Percentiles rank a stretch among this genome's conserved stretches.
Conservation (phyloP, 2,113 vertebrate genomes). For the Narcine bancroftii region DNA sequence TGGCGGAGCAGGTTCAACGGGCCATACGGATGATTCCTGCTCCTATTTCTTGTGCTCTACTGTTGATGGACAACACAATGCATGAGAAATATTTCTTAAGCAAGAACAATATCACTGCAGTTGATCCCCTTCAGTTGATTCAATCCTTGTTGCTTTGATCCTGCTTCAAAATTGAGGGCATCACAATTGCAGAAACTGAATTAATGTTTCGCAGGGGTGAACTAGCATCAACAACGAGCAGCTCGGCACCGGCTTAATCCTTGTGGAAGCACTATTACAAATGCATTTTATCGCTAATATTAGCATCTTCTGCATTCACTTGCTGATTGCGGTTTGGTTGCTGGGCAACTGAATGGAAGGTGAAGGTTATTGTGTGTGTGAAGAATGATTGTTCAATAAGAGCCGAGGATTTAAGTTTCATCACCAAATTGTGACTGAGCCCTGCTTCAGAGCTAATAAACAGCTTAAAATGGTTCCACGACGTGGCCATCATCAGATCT, state of each 20-base stretch:
- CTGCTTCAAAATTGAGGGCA: neutral
- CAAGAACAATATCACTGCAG: neutral
- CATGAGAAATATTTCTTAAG: neutral
- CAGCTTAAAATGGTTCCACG: neutral
- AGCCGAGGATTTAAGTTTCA: neutral
- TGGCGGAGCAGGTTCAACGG: no score
- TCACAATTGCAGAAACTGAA: neutral
- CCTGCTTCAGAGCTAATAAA: neutral
- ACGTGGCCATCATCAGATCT: neutral
- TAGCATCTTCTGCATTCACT: neutral
- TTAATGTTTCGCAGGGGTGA: neutral
- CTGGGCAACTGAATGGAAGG: conserved; percentile 9
- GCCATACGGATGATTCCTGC: no score
- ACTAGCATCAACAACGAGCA: neutral
- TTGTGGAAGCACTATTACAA: neutral
- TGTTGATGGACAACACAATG: neutral
- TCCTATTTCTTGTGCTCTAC: no score
- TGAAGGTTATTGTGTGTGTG: neutral
- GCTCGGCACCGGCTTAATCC: neutral
- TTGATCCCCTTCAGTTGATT: neutral
- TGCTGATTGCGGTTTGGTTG: neutral
- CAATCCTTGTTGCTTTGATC: neutral
- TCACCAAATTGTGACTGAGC: neutral
- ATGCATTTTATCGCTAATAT: neutral
- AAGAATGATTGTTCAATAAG: neutral